Conservation (phyloP, 2,113 vertebrate species). For the Lepidothrix coronata region DNA sequence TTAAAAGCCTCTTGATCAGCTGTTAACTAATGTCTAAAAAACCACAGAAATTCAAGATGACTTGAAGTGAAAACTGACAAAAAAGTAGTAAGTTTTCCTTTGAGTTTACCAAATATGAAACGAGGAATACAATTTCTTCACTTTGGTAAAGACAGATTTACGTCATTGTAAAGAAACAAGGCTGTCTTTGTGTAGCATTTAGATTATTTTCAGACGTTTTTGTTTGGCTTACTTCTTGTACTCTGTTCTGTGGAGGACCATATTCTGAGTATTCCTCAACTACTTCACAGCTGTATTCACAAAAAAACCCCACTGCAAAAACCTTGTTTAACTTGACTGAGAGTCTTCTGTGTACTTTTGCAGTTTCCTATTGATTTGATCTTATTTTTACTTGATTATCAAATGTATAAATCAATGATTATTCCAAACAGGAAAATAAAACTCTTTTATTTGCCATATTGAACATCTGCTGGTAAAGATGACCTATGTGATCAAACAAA, state of each 20-base stretch:
- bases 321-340: background rate
- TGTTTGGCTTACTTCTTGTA: background rate
- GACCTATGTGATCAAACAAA: background rate
- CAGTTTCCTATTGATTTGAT: background rate
- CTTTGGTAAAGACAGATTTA: background rate
- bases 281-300: background rate
- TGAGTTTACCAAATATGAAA: background rate
- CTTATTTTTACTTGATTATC: background rate
- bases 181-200: background rate
- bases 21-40: background rate
- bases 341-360: background rate
- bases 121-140: background rate
- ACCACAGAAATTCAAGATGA: background rate
- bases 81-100: background rate
- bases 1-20: background rate
- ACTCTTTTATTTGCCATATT: background rate
- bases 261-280: background rate
- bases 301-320: accelerated
- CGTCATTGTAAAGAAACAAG: background rate
- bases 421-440: background rate
- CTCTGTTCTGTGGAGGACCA: background rate
- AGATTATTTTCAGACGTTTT: background rate
- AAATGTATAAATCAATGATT: background rate
- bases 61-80: background rate
- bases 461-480: background rate